Percentiles rank a stretch among this genome's conserved stretches.
These are phyloP conservation scores for Hydraecia micacea DNA, from an alignment of 2,888 invertebrate species.

Conservation along the genomic window DNA sequence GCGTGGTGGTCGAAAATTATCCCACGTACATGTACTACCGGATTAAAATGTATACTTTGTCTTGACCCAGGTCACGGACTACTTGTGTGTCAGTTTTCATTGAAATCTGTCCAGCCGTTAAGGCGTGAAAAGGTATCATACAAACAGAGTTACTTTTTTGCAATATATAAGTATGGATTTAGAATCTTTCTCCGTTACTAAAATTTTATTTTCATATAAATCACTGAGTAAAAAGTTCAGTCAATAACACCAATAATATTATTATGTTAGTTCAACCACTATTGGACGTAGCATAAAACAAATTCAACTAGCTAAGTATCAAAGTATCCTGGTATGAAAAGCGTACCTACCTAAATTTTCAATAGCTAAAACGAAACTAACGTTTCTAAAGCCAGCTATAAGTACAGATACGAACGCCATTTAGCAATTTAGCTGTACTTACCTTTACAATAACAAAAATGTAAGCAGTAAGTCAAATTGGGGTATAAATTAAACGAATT, in stretches of 20 bases:
- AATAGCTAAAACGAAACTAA: slow-evolving; percentile 8
- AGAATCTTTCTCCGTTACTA: not conserved
- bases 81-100: no score
- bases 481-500: slow-evolving; percentile 30
- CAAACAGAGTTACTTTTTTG: no score
- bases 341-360: not conserved
- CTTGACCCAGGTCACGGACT: no score
- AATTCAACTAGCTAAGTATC: not conserved
- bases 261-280: not conserved
- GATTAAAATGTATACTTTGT: no score
- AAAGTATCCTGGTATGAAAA: not conserved
- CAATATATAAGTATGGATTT: no score
- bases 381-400: slow-evolving; percentile 1
- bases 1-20: no score
- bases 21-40: no score
- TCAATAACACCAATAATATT: not conserved
- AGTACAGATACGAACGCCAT: slow-evolving; percentile 1
- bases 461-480: slow-evolving; percentile 49
- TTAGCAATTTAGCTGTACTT: slow-evolving; percentile 13
- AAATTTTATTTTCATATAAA: not conserved
- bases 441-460: slow-evolving; percentile 49
- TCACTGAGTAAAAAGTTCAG: not conserved
- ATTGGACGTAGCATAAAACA: not conserved
- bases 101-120: no score
- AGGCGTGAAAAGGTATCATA: no score